Base-by-base conservation (phyloP, 2,888 invertebrate species). In the Hydrotaea diabolus region DNA sequence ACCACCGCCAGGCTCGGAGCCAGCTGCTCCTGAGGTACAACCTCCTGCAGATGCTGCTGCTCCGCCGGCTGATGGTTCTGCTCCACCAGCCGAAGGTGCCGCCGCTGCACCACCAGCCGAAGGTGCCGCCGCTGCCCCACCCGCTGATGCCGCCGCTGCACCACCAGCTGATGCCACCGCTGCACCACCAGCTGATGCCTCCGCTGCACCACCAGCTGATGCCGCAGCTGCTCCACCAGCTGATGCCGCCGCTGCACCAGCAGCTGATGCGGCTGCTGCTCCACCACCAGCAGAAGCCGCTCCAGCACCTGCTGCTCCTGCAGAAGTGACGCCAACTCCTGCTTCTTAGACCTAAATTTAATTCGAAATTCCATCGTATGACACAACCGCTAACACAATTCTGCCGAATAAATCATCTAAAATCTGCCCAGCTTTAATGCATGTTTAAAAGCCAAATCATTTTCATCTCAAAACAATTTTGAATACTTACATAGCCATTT, bases 1-100 rank as follows among this genome's bases (percentile, higher is more conserved):
- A 86, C 92, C 92, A 89, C 92, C 91, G 90, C 91, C 92, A 73
- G 90, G 89, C 64, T 89, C 91, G 17, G 92, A 92, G 86, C 90
- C 91, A 78, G 89, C 88, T 73, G 85, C 86, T 57, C 87, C 89
- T n/a, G 91, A 87, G 11, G 90, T 88, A 87, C 92, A 89, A 4
- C 88, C 90, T 7, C 90, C 92, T 0, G 89, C 89, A 11, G 89
- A 88, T 5, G 90, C 88, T 36, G 90, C 89, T 2, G 88, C 91
- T 0, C 90, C 91, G 17, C 80, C 91, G 86, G 90, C 91, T 87
- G 88, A 91, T 2, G 90, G 84, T 15, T 89, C 90, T 26, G 91
- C 89, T 1, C 0, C 91, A 9, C 80, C 90, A 86, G 89, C 91
- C 87, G 88, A 91, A 11, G 90, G 85, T 4, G 89, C 89, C 23